Base-by-base conservation (phyloP, 2,888 invertebrate species). In the Caenorhabditis angaria region DNA sequence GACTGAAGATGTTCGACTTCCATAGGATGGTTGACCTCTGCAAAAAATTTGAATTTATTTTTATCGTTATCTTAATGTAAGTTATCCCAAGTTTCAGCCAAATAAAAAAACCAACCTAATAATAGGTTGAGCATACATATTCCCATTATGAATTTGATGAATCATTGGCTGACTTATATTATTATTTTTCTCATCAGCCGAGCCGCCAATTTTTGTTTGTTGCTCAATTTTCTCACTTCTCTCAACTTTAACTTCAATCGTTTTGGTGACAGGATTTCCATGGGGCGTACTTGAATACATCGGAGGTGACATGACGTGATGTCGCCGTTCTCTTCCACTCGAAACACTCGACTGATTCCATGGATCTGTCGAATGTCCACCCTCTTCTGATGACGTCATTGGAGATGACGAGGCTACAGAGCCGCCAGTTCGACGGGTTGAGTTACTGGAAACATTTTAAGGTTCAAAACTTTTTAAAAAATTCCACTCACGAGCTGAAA, bases 351-450 rank as follows among this genome's bases (percentile, higher is more conserved):
- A 71, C 20, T 56, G 66, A 51, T 69, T 73, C 73, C 73, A 73
- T 58, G 65, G 73, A 65, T 73, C 73, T 27, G 73, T 59, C 59
- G 69, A 68, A 68, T 68, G 65, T 56, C 66, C 67, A 62, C 70
- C 77, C 63, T 77, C 77, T 67, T 71, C 71, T 22, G 77, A 77
- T 60, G 77, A 77, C 57, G 77, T 77, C 70, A 77, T 68, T 53
- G 77, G 77, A 2, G 77, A 77, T n/a, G 73, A 73, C 25, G 77
- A 77, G 22, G 77, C 68, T 24, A 77, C 27, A 50, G 70, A 70
- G 10, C 77, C 73, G 51, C 63, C 27, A 18, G 20, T 55, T 50
- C 24, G 22, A 22, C 22, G 22, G 2, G 50, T 50, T 50, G 22
- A 50, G 22, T 50, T 50, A 27, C 24, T 25, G 28, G 28, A 54